Base-by-base conservation (phyloP, 2,797 vertebrate genomes). In the Sebastes kiyomatsui region DNA sequence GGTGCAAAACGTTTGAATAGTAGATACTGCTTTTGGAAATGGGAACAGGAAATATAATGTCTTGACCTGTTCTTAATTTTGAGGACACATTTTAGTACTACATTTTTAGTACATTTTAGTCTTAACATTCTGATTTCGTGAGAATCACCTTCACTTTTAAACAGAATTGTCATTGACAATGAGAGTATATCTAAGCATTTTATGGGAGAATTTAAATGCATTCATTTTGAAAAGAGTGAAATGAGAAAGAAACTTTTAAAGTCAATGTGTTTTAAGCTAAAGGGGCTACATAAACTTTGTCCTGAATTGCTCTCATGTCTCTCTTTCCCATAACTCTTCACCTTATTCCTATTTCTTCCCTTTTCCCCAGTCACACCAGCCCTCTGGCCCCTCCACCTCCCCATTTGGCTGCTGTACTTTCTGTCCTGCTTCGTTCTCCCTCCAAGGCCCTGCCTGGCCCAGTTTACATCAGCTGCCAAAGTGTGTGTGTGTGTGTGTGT, bases 371-470 rank as follows among this genome's bases (percentile, higher is more conserved):
- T 88, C 85, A 83, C 75, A 75, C 25, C 80, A 60, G 67, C 72
- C 91, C 83, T 79, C 64, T 70, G 80, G 87, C 84, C 61, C 52
- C 69, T 85, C 78, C 86, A 83, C 82, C 82, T 84, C 79, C 80
- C 70, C 75, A 76, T 82, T 85, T 87, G 88, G 85, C 81, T 83
- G 81, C 83, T 88, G 61, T 59, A 79, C 85, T 80, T 87, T 83
- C 74, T 88, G 75, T 91, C 82, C 86, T 81, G 70, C 79, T 88
- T 86, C 59, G 0, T 72, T 88, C 77, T 88, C 71, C 82, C 84
- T 90, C 82, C 61, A 69, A 91, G 88, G 88, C 69, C 59, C 83
- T 46, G 79, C 58, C 80, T 93, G 90, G 82, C 92, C 90, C 81
- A 91, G 72, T 91, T 93, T 82, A 75, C 49, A 83, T 82, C 81